Percentiles rank a stretch among this genome's conserved stretches.
Evolutionary conservation across 2,113 vertebrate species (phyloP).

Genomic region (Dipodomys spectabilis): DNA sequence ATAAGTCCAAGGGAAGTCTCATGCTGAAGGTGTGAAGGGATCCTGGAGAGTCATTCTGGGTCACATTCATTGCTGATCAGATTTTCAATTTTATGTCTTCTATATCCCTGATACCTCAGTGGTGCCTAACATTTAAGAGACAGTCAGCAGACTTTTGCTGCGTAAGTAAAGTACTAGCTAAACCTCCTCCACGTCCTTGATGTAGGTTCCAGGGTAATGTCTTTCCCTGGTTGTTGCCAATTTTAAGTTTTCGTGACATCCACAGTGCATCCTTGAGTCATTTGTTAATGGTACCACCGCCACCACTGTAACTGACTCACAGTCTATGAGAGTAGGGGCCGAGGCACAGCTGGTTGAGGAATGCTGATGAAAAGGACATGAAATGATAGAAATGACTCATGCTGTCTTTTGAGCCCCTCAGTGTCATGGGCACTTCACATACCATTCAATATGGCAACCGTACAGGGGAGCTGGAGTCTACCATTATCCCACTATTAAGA

Average conservation of each 20-base stretch:
- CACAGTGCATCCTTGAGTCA: background rate
- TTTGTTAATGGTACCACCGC: background rate
- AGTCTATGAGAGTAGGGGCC: background rate
- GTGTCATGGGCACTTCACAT: background rate
- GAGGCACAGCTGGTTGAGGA: background rate
- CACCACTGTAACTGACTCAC: background rate
- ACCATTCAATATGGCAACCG: background rate
- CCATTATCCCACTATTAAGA: background rate
- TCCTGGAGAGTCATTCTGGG: background rate
- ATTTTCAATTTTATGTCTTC: conserved; percentile 7
- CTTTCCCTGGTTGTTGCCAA: background rate
- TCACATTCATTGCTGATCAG: background rate
- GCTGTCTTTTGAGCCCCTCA: background rate
- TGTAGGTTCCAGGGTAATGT: background rate
- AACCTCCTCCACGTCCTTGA: background rate
- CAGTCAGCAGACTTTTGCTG: background rate
- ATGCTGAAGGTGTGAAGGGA: background rate
- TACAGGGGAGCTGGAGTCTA: background rate
- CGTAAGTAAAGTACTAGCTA: background rate
- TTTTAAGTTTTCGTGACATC: background rate
- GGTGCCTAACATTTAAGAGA: background rate
- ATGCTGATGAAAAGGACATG: background rate
- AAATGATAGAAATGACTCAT: background rate
- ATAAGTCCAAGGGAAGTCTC: background rate
- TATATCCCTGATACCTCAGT: background rate